Conservation (phyloP, 1,140 invertebrate species). For the Carposina sasakii region DNA sequence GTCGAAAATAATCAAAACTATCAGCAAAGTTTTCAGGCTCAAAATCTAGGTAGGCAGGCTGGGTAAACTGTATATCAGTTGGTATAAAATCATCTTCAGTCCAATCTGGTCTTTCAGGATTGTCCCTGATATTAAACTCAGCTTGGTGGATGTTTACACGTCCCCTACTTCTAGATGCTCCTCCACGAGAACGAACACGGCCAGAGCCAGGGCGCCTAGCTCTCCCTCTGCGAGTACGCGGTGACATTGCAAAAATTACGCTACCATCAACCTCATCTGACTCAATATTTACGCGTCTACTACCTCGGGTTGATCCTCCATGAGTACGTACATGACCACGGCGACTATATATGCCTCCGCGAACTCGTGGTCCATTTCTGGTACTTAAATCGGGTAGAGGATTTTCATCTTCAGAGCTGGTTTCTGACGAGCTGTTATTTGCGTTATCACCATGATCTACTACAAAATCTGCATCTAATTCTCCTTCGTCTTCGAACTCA, state of each 20-base stretch:
- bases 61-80: background rate
- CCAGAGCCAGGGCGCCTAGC: background rate
- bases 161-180: background rate
- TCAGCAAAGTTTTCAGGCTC: background rate
- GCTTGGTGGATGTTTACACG: background rate
- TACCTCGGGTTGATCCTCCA: background rate
- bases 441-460: too few species aligned
- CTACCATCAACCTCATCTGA: background rate
- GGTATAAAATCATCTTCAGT: background rate
- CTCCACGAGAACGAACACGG: background rate
- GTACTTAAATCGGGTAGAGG: too few species aligned
- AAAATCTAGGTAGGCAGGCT: background rate
- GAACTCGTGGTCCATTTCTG: background rate
- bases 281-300: background rate
- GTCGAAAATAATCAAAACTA: background rate
- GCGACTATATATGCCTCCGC: background rate
- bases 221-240: background rate
- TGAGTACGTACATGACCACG: background rate
- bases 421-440: too few species aligned
- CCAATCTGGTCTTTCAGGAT: constrained; percentile 2
- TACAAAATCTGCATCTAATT: too few species aligned
- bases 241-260: background rate
- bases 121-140: background rate
- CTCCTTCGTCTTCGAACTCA: too few species aligned
- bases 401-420: too few species aligned